phyloP scores from a whole-genome alignment of 1,140 invertebrate species.

The Agrypnia vestita region DNA sequence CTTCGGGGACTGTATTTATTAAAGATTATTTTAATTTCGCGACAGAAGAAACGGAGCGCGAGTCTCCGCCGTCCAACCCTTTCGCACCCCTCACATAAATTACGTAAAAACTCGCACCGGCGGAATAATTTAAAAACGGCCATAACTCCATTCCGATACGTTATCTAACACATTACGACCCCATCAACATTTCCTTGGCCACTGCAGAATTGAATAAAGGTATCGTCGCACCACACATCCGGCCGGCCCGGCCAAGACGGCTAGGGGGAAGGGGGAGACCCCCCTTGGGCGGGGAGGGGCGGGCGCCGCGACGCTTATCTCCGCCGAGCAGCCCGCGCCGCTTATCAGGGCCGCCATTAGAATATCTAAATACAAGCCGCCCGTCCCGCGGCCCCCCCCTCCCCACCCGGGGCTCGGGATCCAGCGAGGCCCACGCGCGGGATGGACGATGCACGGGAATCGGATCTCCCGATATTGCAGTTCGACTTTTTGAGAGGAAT shows the following conservation, averaged over 20 bases:
- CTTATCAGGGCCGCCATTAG: slow-evolving; percentile 61
- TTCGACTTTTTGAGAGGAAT: too few species aligned
- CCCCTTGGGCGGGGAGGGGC: slow-evolving; percentile 1
- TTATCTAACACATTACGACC: slow-evolving; percentile 44
- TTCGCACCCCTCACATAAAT: slow-evolving; percentile 6
- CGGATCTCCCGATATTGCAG: too few species aligned
- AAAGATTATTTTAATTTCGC: too few species aligned
- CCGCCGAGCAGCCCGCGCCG: slow-evolving; percentile 58
- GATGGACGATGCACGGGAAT: too few species aligned
- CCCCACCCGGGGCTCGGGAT: slow-evolving; percentile 1
- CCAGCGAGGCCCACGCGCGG: too few species aligned
- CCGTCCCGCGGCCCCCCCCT: slow-evolving; percentile 29
- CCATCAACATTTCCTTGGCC: slow-evolving; percentile 47
- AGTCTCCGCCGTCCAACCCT: too few species aligned
- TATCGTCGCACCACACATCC: slow-evolving; percentile 48
- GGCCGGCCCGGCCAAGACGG: slow-evolving; percentile 19
- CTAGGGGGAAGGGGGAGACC: neutral
- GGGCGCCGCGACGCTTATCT: slow-evolving; percentile 58
- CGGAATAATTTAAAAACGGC: slow-evolving; percentile 33
- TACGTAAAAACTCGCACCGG: slow-evolving; percentile 12
- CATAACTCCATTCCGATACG: slow-evolving; percentile 24
- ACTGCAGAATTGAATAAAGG: slow-evolving; percentile 52
- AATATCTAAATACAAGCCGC: slow-evolving; percentile 61
- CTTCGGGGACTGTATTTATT: too few species aligned
- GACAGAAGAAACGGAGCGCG: neutral